A percentile compares a stretch with the other conserved stretches of the same genome.
Evolutionary conservation across 2,797 vertebrate species (phyloP).

Genomic region (Etheostoma nigrum): DNA sequence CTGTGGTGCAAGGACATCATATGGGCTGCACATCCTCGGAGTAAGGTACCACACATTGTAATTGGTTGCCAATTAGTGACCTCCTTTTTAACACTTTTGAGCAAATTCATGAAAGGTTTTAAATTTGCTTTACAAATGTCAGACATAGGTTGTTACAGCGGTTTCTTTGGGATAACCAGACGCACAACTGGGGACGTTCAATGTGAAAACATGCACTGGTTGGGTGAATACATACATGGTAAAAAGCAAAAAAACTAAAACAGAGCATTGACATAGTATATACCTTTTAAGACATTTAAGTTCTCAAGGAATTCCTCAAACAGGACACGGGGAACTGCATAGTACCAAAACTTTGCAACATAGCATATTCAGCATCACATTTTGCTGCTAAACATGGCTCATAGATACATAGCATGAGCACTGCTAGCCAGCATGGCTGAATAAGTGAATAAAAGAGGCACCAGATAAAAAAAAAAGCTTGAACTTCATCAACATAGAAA

Average conservation of each 20-base stretch:
- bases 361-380: not conserved
- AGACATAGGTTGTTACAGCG: slow-evolving; percentile 3
- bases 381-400: not conserved
- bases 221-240: too few species aligned
- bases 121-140: not conserved
- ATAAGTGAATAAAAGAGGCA: not conserved
- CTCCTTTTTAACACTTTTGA: too few species aligned
- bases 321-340: not conserved
- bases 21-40: not conserved
- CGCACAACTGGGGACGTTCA: not conserved
- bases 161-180: not conserved
- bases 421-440: not conserved
- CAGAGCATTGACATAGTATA: not conserved
- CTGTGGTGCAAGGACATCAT: slow-evolving; percentile 17
- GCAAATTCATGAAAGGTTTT: not conserved
- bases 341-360: not conserved
- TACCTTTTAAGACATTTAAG: too few species aligned
- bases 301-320: not conserved
- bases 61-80: not conserved
- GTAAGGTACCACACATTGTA: too few species aligned
- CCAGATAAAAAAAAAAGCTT: not conserved
- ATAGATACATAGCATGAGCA: not conserved
- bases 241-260: not conserved
- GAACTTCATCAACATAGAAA: slow-evolving; percentile 3
- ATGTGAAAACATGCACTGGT: not conserved